A percentile compares a stretch with the other conserved stretches of the same genome.
Evolutionary conservation across 2,113 vertebrate species (phyloP).

Genomic region (western clawed frog (Xenopus tropicalis)): UCB_Xtro_10.0 CM004445.2:108712501-108713000

Average conservation of each 20-base stretch:
- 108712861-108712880: conserved; percentile 87
- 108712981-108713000: conserved; percentile 5
- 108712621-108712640: too few relatives aligned
- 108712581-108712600: conserved; percentile 95
- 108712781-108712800: too few relatives aligned
- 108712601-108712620: conserved; percentile 72
- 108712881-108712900: conserved; percentile 87
- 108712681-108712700: too few relatives aligned
- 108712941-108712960: conserved; percentile 98
- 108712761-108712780: too few relatives aligned
- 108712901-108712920: conserved; percentile 83
- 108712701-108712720: too few relatives aligned
- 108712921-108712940: conserved; percentile 90
- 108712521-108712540: conserved; percentile 85
- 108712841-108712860: conserved; percentile 95
- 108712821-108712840: conserved; percentile 70
- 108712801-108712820: too few relatives aligned
- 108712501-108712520: conserved; percentile 62
- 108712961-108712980: conserved; percentile 74
- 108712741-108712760: too few relatives aligned
- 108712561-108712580: conserved; percentile 89
- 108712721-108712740: too few relatives aligned
- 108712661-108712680: too few relatives aligned
- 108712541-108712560: conserved; percentile 93
- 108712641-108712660: too few relatives aligned